Base-by-base conservation (phyloP, 2,113 vertebrate genomes). In the Mormyrus iriodes region DNA sequence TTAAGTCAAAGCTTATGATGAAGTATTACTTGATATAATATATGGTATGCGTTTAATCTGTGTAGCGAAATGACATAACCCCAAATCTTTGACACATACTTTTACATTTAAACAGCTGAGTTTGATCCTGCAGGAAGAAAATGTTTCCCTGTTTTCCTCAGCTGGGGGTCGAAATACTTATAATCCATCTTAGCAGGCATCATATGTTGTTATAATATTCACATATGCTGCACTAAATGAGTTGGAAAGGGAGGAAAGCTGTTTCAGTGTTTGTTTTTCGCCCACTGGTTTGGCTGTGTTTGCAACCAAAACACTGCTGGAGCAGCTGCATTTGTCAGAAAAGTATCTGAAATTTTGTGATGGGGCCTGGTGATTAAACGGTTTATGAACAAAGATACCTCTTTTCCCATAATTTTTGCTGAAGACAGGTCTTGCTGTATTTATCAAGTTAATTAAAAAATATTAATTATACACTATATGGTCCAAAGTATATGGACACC, bases 191-290 rank as follows among this genome's bases (percentile, higher is more conserved):
- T 85, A 91, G 17, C 69, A 90, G 88, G 31, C 27, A 51, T 65
- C 92, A 93, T 93, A 92, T 94, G 92, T 93, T 90, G 92, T 92
- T 93, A 90, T 92, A 92, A 90, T 90, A 52, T 86, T 83, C 90
- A 88, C 90, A 91, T 92, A 91, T 90, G 90, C 73, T 88, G 65
- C 76, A 17, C 1, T 79, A 79, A 87, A 89, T 90, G 88, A 88
- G 51, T 85, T 92, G n/a, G 0, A 46, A 53, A 88, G 24, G 65
- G 51, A 84, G 89, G 52, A 88, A 91, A 93, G 90, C 83, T 87
- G 89, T 89, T 87, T 88, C 89, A 89, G 88, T 91, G 90, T 92
- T 76, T 90, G 89, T 91, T 90, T n/a, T 91, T 53, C 13, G 2
- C n/a, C 49, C 85, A 52, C 51, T 31, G 4, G 10, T 17, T 55